Base-by-base conservation (phyloP, 2,113 vertebrate genomes). In the Gambusia holbrooki region DNA sequence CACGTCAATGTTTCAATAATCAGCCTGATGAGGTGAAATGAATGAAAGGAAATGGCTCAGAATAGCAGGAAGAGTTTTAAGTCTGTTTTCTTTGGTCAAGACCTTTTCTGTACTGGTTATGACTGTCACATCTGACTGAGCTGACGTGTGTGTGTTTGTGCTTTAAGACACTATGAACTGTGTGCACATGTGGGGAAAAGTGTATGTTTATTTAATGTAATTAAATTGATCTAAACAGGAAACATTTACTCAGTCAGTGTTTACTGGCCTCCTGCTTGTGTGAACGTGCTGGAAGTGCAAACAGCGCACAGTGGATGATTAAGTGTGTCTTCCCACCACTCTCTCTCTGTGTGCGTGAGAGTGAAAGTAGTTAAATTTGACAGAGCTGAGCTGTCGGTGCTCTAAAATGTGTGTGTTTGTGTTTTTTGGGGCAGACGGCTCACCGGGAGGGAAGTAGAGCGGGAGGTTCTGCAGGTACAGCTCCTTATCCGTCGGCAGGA, bases 381-480 rank as follows among this genome's bases (percentile, higher is more conserved):
- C 76, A 72, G 51, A 74, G 82, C 76, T 66, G 71, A 86, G 68
- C 66, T 83, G 82, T 83, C 61, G 63, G 54, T 60, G 66, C 67
- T 78, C 54, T 62, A 77, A 62, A 62, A 62, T 42, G 29, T 77
- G 69, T 61, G 63, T 74, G 42, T 73, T 28, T 77, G 60, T 73
- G 25, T 70, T 63, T 65, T 35, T 13, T 28, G 71, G 45, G 58
- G 68, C 28, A 51, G 42, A 73, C 19, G 68, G 85, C 94, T 93
- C 76, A 94, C 94, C 93, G 69, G 78, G 75, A 64, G 94, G 93
- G 86, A 95, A 95, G 87, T 94, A 94, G 67, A 92, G 89, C 19
- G 93, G 92, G 79, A 95, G 87, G 76, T 87, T 92, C 62, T 89
- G 79, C 80, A 87, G 88, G 81, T 95, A 95, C 66, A 95, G 88